These are phyloP conservation scores for Hylaea fasciaria DNA, from an alignment of 2,888 invertebrate species.

Conservation along the genomic window DNA sequence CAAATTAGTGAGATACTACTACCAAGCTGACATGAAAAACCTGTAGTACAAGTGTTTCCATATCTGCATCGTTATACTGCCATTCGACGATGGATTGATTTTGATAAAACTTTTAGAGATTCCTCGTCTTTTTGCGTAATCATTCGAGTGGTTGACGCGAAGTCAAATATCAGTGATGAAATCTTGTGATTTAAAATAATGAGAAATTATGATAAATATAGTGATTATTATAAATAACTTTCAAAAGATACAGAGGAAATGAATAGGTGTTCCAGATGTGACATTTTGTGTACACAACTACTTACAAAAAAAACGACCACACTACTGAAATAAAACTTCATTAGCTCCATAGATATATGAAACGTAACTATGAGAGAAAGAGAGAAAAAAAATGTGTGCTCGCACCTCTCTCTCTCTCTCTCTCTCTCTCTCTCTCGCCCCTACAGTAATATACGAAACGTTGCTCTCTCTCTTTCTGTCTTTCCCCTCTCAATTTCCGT, in stretches of 20 bases:
- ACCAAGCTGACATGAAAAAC: conserved; percentile 55
- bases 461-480: too few relatives aligned
- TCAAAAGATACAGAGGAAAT: neutral
- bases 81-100: conserved; percentile 43
- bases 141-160: conserved; percentile 18
- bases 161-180: conserved; percentile 29
- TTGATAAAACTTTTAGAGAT: conserved; percentile 41
- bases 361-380: too few relatives aligned
- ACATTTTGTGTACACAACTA: neutral
- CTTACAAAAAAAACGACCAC: too few relatives aligned
- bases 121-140: conserved; percentile 28
- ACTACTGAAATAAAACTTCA: too few relatives aligned
- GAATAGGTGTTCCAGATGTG: neutral
- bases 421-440: too few relatives aligned
- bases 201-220: neutral
- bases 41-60: conserved; percentile 77
- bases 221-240: neutral
- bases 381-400: too few relatives aligned
- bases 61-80: conserved; percentile 69
- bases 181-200: conserved; percentile 28
- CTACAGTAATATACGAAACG: too few relatives aligned
- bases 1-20: conserved; percentile 55
- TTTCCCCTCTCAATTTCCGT: too few relatives aligned
- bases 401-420: too few relatives aligned
- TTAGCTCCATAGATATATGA: too few relatives aligned